These are phyloP conservation scores for Lysiphlebus fabarum DNA, from an alignment of 1,140 invertebrate species.

Conservation along the genomic window DNA sequence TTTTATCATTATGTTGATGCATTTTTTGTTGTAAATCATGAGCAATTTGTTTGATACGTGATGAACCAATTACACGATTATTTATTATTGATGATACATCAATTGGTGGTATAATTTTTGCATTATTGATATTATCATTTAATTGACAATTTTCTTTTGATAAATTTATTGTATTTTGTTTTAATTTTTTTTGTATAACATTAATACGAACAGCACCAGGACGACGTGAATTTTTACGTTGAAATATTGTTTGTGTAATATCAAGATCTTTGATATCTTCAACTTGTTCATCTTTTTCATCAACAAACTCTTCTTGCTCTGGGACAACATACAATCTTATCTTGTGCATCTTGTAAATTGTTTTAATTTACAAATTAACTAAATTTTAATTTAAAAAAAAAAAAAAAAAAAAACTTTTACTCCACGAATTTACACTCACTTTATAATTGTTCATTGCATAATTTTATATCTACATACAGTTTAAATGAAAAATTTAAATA, in stretches of 20 bases:
- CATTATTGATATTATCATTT: slow-evolving; percentile 1
- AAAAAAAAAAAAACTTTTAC: no score
- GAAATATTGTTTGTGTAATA: slow-evolving; percentile 26
- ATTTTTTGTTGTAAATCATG: slow-evolving; percentile 35
- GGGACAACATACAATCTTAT: slow-evolving; percentile 42
- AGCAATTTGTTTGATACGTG: slow-evolving; percentile 30
- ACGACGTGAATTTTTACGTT: slow-evolving; percentile 36
- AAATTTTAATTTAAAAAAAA: no score
- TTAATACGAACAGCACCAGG: slow-evolving; percentile 29
- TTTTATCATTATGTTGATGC: slow-evolving; percentile 17
- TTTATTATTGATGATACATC: slow-evolving; percentile 22
- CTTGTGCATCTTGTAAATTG: slow-evolving; percentile 33
- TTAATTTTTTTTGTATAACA: slow-evolving; percentile 26
- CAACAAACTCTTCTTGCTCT: slow-evolving; percentile 34
- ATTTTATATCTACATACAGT: no score
- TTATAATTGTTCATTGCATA: no score
- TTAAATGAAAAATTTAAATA: no score
- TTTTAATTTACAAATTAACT: background rate
- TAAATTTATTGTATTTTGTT: slow-evolving; percentile 9
- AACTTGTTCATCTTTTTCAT: slow-evolving; percentile 7
- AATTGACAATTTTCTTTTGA: slow-evolving; percentile 10
- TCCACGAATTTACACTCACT: no score
- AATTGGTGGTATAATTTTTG: slow-evolving; percentile 6
- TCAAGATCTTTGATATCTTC: slow-evolving; percentile 32
- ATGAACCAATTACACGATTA: slow-evolving; percentile 33